Evolutionary conservation across 2,888 invertebrate genomes (phyloP).

Genomic region (Leptopilina drosophilae): DNA sequence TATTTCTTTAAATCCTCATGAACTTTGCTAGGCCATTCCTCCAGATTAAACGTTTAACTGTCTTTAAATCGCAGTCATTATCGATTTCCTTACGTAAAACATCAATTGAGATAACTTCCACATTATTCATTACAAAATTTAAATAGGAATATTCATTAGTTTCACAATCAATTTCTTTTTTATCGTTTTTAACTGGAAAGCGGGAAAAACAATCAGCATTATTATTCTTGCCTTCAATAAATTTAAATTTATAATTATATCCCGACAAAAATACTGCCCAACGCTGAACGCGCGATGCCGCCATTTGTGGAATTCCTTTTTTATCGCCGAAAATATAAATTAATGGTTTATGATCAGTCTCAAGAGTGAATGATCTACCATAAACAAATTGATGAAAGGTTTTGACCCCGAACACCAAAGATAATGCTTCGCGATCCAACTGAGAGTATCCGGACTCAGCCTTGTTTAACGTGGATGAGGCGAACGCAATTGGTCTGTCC

Average conservation of each 20-base stretch:
- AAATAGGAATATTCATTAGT: conserved; percentile 42
- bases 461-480: conserved; percentile 51
- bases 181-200: too few relatives aligned
- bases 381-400: conserved; percentile 60
- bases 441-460: conserved; percentile 56
- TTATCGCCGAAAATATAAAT: conserved; percentile 61
- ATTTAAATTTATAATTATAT: conserved; percentile 59
- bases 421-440: conserved; percentile 60
- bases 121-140: conserved; percentile 45
- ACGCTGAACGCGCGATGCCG: conserved; percentile 60
- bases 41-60: conserved; percentile 6
- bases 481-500: conserved; percentile 56
- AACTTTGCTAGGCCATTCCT: conserved; percentile 13
- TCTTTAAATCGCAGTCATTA: conserved; percentile 39
- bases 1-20: conserved; percentile 31
- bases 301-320: conserved; percentile 59
- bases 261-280: conserved; percentile 65
- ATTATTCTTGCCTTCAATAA: conserved; percentile 47
- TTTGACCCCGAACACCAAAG: conserved; percentile 57
- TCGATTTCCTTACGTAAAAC: conserved; percentile 37
- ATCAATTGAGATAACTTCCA: conserved; percentile 43
- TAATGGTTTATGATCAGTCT: conserved; percentile 72
- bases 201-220: conserved; percentile 53
- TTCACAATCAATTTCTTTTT: too few relatives aligned
- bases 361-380: conserved; percentile 59